phyloP scores from a whole-genome alignment of 2,113 vertebrate genomes.

The Ascaphus truei region DNA sequence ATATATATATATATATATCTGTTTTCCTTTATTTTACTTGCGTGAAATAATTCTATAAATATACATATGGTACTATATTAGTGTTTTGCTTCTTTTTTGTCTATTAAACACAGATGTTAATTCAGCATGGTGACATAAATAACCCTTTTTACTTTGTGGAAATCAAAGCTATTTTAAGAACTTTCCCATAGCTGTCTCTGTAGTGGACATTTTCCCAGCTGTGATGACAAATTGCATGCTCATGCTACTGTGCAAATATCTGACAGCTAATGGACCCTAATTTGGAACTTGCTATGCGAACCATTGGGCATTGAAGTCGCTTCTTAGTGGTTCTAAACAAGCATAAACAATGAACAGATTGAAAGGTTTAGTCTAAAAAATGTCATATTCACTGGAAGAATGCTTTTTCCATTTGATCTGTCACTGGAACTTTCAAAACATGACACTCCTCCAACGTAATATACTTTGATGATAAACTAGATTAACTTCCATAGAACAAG shows the following conservation, averaged over 20 bases:
- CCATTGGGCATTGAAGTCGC: slow-evolving; percentile 45
- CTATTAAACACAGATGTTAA: too few relatives aligned
- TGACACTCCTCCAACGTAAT: slow-evolving; percentile 73
- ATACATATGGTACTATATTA: too few relatives aligned
- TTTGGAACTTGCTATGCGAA: slow-evolving; percentile 46
- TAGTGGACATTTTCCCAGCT: not conserved
- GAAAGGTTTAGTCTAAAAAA: slow-evolving; percentile 59
- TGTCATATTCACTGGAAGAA: slow-evolving; percentile 62
- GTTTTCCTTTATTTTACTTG: too few relatives aligned
- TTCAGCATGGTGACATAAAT: too few relatives aligned
- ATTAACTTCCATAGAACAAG: slow-evolving; percentile 77
- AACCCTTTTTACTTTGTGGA: too few relatives aligned
- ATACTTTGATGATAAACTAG: slow-evolving; percentile 79
- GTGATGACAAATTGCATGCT: slow-evolving; percentile 16
- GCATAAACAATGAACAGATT: slow-evolving; percentile 57
- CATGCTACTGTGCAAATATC: slow-evolving; percentile 33
- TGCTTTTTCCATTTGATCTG: slow-evolving; percentile 68
- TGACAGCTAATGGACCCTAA: slow-evolving; percentile 41
- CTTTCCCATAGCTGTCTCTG: not conserved
- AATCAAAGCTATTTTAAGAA: too few relatives aligned
- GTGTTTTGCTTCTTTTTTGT: too few relatives aligned
- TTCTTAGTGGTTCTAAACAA: slow-evolving; percentile 54
- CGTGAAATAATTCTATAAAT: too few relatives aligned
- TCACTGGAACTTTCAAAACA: slow-evolving; percentile 66
- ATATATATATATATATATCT: too few relatives aligned